phyloP scores from a whole-genome alignment of 2,113 vertebrate species.

The Alethe diademata region DNA sequence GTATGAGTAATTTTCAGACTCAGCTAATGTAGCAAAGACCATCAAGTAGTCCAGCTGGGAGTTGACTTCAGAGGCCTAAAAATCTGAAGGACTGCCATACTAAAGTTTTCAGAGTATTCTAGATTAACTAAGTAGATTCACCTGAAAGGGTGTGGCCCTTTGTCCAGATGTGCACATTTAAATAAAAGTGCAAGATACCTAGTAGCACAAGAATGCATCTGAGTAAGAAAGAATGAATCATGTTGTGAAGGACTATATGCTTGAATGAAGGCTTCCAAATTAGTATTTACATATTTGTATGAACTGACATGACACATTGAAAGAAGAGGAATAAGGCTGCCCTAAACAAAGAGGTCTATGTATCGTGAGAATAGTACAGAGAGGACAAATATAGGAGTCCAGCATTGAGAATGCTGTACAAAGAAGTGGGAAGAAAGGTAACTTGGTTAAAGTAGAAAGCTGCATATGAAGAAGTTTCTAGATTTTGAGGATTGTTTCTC shows the following conservation, averaged over 20 bases:
- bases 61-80: not conserved
- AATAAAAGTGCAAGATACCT: not conserved
- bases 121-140: not conserved
- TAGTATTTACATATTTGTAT: not conserved
- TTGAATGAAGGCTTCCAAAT: not conserved
- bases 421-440: not conserved
- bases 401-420: not conserved
- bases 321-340: not conserved
- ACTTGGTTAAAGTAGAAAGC: not conserved
- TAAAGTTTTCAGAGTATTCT: not conserved
- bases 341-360: not conserved
- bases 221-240: not conserved
- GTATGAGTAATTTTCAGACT: not conserved
- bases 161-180: not conserved
- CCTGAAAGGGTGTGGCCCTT: not conserved
- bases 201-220: not conserved
- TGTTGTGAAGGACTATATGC: not conserved
- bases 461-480: not conserved
- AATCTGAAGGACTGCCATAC: not conserved
- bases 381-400: not conserved
- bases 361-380: not conserved
- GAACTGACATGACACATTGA: not conserved
- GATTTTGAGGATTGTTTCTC: not conserved
- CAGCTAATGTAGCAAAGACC: not conserved
- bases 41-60: not conserved